phyloP scores from a whole-genome alignment of 2,888 invertebrate species.

The Mythimna albipuncta region DNA sequence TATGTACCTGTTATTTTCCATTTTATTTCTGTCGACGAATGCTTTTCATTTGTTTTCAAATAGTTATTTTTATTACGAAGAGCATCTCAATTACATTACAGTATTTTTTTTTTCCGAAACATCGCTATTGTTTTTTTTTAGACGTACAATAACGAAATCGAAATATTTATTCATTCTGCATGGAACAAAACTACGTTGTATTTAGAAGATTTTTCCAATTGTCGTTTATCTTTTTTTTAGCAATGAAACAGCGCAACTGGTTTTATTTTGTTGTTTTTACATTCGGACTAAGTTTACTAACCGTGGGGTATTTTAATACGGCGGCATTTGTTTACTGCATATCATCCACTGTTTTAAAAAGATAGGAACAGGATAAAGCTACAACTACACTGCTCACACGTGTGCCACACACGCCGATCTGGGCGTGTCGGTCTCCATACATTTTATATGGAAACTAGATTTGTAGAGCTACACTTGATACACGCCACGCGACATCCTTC shows the following conservation, averaged over 20 bases:
- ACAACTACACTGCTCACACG: too few relatives aligned
- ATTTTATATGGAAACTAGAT: too few relatives aligned
- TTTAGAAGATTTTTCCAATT: neutral
- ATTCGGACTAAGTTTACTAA: constrained; percentile 16
- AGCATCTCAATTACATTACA: constrained; percentile 42
- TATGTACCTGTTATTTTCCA: constrained; percentile 34
- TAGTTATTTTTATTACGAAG: constrained; percentile 49
- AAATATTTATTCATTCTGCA: constrained; percentile 25
- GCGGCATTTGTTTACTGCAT: constrained; percentile 10
- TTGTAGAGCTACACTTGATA: too few relatives aligned
- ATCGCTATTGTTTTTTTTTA: constrained; percentile 22
- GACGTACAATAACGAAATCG: constrained; percentile 15
- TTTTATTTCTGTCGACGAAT: constrained; percentile 29
- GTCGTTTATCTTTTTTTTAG: constrained; percentile 4
- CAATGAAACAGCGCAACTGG: constrained; percentile 6
- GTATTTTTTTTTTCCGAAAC: constrained; percentile 12
- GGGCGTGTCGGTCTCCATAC: too few relatives aligned
- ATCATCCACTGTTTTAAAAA: constrained; percentile 6
- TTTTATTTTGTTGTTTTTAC: constrained; percentile 18
- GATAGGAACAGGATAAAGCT: neutral
- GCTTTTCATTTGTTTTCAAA: constrained; percentile 43
- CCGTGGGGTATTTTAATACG: constrained; percentile 1
- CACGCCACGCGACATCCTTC: too few relatives aligned
- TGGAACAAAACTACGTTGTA: constrained; percentile 4
- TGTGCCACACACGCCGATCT: too few relatives aligned